Evolutionary conservation across 1,140 invertebrate genomes (phyloP).

Genomic region (Aricia agestis): DNA sequence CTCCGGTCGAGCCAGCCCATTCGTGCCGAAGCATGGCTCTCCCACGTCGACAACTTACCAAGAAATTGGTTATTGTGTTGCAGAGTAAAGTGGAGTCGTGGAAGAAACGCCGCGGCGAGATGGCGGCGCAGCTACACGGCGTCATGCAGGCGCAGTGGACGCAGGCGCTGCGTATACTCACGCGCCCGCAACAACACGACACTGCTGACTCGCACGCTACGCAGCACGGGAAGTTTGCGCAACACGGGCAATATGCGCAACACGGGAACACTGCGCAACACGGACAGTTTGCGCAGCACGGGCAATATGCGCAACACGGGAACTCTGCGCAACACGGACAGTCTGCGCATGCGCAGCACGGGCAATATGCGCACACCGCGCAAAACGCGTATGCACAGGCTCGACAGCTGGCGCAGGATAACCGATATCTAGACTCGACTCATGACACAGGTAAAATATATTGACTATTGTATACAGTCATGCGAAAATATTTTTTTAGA

Average conservation of each 20-base stretch:
- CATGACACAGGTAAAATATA: neutral
- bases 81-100: slow-evolving; percentile 61
- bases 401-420: neutral
- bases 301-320: neutral
- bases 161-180: slow-evolving; percentile 84
- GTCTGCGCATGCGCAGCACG: neutral
- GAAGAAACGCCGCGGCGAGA: slow-evolving; percentile 74
- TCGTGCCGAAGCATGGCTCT: no score
- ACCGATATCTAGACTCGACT: neutral
- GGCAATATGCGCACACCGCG: slow-evolving; percentile 6
- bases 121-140: slow-evolving; percentile 84
- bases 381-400: neutral
- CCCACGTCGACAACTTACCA: no score
- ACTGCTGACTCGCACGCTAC: neutral
- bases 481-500: no score
- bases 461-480: neutral
- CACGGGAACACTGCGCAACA: neutral
- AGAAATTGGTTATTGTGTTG: no score
- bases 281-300: slow-evolving; percentile 5
- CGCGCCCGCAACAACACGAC: slow-evolving; percentile 15
- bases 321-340: neutral
- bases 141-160: slow-evolving; percentile 89
- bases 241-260: neutral
- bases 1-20: no score
- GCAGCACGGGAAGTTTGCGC: neutral